Percentiles rank a stretch among this genome's conserved stretches.
Conservation (phyloP, 92 coral and sea anemone genomes). For the Metridium senile region DNA sequence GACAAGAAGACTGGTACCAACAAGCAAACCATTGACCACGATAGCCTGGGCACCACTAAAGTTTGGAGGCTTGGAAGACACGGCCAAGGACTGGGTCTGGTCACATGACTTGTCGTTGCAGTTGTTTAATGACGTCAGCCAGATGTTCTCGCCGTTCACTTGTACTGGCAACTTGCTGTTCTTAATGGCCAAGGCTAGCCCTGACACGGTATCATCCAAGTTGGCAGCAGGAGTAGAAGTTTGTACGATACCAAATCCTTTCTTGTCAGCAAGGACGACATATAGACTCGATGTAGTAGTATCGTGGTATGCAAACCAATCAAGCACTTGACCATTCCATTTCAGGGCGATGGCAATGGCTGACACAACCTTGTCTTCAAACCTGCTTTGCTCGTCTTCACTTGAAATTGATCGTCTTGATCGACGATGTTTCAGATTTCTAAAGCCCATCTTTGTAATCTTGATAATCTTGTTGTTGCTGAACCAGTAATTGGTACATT, state of each 20-base stretch:
- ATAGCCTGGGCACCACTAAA: background rate
- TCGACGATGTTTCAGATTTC: slow-evolving; percentile 9
- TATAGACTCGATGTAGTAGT: slow-evolving; percentile 14
- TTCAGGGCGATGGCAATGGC: slow-evolving; percentile 33
- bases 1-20: background rate
- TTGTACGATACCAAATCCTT: slow-evolving; percentile 20
- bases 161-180: slow-evolving; percentile 36
- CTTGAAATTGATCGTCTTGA: slow-evolving; percentile 44
- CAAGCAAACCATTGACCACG: background rate
- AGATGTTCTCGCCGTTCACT: slow-evolving; percentile 38
- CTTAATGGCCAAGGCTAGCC: slow-evolving; percentile 34
- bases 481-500: slow-evolving; percentile 16
- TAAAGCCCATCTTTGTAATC: slow-evolving; percentile 29
- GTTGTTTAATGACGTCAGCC: slow-evolving; percentile 48
- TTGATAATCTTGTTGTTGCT: slow-evolving; percentile 7
- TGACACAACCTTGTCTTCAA: slow-evolving; percentile 46
- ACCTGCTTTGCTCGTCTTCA: slow-evolving; percentile 28
- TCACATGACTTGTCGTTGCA: slow-evolving; percentile 56
- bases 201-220: slow-evolving; percentile 23
- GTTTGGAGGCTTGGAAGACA: slow-evolving; percentile 36
- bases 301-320: slow-evolving; percentile 52
- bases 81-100: slow-evolving; percentile 33
- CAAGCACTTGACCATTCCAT: slow-evolving; percentile 46
- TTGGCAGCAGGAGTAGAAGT: slow-evolving; percentile 19
- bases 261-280: slow-evolving; percentile 49